Evolutionary conservation across 2,888 invertebrate genomes (phyloP), one percentile per base, ranked within the genome.

Genomic region (Drosophila recens): DNA sequence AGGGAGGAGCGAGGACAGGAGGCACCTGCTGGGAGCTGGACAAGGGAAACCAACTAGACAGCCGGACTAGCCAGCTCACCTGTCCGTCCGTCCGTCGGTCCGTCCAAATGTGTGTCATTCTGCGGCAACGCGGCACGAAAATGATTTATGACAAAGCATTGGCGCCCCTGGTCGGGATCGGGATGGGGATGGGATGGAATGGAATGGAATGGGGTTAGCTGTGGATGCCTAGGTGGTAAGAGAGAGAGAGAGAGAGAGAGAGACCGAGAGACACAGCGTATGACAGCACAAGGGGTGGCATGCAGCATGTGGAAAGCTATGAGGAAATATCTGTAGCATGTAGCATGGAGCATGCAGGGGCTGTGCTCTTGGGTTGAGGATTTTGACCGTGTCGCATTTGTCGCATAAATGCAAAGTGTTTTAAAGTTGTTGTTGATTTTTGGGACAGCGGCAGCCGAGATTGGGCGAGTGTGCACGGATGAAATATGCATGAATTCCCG

Each of bases 111-210:
- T 89, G 80, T 89, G 85, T 85, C 85, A 87, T 77, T 89, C 80
- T 85, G 88, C 64, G 89, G 89, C 88, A 89, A 72, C 69, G 85
- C 74, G 85, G 87, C 89, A 75, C 57, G 69, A 72, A 77, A 87
- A 87, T 85, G 89, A 85, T 85, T 85, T 85, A 85, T 85, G 85
- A 75, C 82, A 53, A 48, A 63, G 78, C 72, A 49, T 54, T 69
- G 57, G 48, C 43, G 36, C 54, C 66, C 68, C 75, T 57, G 67
- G 33, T 48, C 51, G 27, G 54, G 46, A 73, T 53, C 49, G 48
- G 52, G 33, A 56, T 43, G 48, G 38, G 27, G 42, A 27, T 27
- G 23, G 23, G 23, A 27, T 27, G 23, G 23, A 3, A 23, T 23
- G 53, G 46, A 73, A 52, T 46, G 48, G 48, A 27, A 56, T 38